phyloP scores from a whole-genome alignment of 2,113 vertebrate species.

The Cardinalis cardinalis region DNA sequence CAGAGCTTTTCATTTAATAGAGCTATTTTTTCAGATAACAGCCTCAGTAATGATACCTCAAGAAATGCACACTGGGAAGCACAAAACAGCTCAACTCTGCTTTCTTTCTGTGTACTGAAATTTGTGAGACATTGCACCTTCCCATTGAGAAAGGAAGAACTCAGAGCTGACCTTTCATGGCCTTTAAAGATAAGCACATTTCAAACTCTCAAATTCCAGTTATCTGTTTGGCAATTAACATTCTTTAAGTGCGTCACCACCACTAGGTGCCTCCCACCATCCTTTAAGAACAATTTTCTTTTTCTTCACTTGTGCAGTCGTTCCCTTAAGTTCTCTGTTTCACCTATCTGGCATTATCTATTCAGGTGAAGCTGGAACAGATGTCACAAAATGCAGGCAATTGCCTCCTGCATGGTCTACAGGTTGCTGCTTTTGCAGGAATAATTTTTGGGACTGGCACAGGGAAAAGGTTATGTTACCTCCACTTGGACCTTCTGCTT shows the following conservation, averaged over 20 bases:
- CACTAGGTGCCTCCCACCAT: background rate
- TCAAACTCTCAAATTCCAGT: background rate
- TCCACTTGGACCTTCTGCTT: background rate
- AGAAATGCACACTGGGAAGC: conserved; percentile 3
- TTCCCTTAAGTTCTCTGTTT: background rate
- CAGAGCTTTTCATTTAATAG: conserved; percentile 31
- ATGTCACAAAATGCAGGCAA: background rate
- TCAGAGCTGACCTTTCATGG: background rate
- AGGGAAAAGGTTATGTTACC: background rate
- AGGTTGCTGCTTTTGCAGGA: background rate
- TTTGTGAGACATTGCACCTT: background rate
- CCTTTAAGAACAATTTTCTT: background rate
- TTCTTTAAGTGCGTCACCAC: background rate
- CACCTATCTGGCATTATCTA: background rate
- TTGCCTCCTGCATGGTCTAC: background rate
- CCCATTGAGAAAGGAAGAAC: background rate
- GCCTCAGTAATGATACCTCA: background rate
- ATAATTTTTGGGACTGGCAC: background rate
- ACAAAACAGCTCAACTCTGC: background rate
- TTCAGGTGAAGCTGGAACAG: background rate
- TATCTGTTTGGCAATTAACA: background rate
- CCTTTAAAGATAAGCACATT: background rate
- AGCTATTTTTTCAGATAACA: conserved; percentile 27
- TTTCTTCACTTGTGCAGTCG: background rate
- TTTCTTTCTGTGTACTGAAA: background rate